Evolutionary conservation across 2,797 vertebrate genomes (phyloP), one percentile per base, ranked within the genome.

Genomic region (Toxotes lorentzi): DNA sequence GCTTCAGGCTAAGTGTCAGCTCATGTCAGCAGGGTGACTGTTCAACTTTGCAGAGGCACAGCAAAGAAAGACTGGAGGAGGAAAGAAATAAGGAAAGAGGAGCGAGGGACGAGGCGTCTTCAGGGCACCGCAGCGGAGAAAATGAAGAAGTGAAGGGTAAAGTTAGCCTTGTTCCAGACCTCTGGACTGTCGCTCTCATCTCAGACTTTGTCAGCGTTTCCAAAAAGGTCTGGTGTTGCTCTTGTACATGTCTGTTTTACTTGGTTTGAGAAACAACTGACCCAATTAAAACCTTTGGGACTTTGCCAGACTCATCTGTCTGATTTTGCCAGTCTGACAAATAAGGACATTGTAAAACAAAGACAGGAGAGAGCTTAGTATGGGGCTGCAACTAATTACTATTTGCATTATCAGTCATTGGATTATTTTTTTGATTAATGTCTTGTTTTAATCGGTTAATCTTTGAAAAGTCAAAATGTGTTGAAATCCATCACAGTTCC

Each of bases 1-100:
- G 73, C 86, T 80, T 41, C 24, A 40, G 86, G 84, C 81, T 2
- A 34, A 79, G 85, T 82, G 87, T 86, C 85, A 45, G 79, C 78
- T 81, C 88, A 65, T 76, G 82, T 83, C 85, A 80, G 78, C 81
- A 7, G 57, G 64, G 63, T 41, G 82, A 85, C 80, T 82, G 73
- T 72, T 70, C 63, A 47, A 78, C 63, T 76, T 53, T 9, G 10
- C 67, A 63, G 54, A 79, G 57, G 70, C 54, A 4, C n/a, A 19
- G 64, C 35, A 14, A 41, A 70, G 61, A 68, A 45, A 35, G 60
- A 67, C 47, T 23, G 3, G 35, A 50, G 1, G 48, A 71, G 34
- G 13, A 70, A 54, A 14, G 38, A 24, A 43, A 61, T 9, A 41
- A 41, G 40, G 35, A 41, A 14, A 27, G 62, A 34, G 27, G 45